phyloP scores from a whole-genome alignment of 1,140 invertebrate species.

The Metopolophium dirhodum region DNA sequence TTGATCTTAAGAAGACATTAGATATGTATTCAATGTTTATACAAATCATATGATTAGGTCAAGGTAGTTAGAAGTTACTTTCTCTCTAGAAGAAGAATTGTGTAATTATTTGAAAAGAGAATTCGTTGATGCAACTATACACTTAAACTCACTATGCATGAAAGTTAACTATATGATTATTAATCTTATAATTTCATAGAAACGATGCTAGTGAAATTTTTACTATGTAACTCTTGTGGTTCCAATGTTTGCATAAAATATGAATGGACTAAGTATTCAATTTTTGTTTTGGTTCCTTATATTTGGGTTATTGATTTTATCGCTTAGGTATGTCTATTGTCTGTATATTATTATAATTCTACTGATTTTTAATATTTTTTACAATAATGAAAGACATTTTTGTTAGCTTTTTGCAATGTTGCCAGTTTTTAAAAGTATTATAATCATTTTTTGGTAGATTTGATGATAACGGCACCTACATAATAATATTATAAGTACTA shows the following conservation, averaged over 20 bases:
- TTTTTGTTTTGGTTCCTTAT: neutral
- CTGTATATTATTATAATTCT: neutral
- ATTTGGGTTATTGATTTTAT: neutral
- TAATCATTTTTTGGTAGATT: neutral
- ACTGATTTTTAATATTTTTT: neutral
- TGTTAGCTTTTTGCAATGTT: neutral
- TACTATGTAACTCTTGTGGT: neutral
- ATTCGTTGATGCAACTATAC: constrained; percentile 40
- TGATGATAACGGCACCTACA: neutral
- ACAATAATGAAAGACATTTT: neutral
- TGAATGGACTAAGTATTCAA: neutral
- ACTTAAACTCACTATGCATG: constrained; percentile 9
- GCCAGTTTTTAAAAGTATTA: neutral
- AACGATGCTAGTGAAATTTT: neutral
- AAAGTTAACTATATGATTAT: constrained; percentile 15
- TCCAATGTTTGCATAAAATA: neutral
- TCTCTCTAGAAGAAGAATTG: constrained; percentile 27
- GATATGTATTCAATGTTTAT: neutral
- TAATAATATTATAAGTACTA: neutral
- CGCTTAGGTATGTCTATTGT: neutral
- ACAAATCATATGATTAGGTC: constrained; percentile 16
- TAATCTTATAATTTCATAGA: neutral
- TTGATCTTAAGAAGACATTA: neutral
- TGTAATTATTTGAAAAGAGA: constrained; percentile 49
- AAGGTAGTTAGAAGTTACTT: constrained; percentile 35